Conservation (phyloP, 2,113 vertebrate genomes). For the Lanius collurio region DNA sequence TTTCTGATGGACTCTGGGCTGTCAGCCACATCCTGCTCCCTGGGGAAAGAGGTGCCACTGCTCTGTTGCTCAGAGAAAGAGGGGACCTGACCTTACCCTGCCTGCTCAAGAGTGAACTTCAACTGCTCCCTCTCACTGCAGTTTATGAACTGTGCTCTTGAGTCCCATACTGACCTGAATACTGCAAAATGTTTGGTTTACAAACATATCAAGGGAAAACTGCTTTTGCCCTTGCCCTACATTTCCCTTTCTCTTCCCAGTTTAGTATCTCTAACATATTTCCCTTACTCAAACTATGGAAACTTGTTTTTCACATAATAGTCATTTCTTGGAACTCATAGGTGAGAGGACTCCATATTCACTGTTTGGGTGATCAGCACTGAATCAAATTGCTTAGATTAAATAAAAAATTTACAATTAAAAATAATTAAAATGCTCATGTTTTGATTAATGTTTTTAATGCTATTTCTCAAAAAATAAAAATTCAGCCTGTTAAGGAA, state of each 20-base stretch:
- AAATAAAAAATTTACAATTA: background rate
- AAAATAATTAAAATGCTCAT: background rate
- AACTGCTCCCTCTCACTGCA: background rate
- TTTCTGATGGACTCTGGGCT: background rate
- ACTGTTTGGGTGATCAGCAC: background rate
- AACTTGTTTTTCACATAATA: background rate
- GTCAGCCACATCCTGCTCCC: background rate
- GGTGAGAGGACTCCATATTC: background rate
- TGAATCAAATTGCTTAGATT: background rate
- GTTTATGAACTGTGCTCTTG: background rate
- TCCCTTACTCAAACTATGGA: background rate
- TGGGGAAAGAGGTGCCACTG: background rate
- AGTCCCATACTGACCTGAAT: background rate
- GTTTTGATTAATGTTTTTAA: background rate
- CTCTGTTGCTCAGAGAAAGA: background rate
- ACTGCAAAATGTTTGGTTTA: conserved; percentile 9
- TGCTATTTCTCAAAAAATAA: background rate
- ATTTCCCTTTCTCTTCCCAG: background rate
- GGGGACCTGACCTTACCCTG: background rate
- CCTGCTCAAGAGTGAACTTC: background rate
- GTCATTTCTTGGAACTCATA: background rate
- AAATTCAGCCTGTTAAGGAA: background rate
- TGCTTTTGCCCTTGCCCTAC: background rate
- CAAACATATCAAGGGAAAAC: conserved; percentile 15
- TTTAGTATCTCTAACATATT: background rate